A percentile compares a stretch with the other conserved stretches of the same genome.
phyloP scores from a whole-genome alignment of 2,888 invertebrate species.

The Hybos culiciformis region DNA sequence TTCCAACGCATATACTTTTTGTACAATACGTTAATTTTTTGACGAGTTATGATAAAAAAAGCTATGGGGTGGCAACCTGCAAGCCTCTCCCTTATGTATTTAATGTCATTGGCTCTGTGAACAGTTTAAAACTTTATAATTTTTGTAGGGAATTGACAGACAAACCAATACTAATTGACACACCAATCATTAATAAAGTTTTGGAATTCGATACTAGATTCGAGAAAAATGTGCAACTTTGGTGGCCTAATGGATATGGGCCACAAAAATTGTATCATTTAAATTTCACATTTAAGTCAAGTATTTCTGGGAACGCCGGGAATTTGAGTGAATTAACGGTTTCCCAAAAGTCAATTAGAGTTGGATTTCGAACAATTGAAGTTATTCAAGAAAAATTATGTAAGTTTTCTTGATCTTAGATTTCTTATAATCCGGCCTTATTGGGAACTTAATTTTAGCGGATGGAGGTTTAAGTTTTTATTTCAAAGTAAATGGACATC shows the following conservation, averaged over 20 bases:
- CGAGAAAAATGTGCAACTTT: constrained; percentile 45
- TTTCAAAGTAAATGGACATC: constrained; percentile 70
- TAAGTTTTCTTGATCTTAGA: constrained; percentile 4
- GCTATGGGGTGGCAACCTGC: too few species aligned
- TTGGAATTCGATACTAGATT: too few species aligned
- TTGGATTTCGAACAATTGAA: constrained; percentile 80
- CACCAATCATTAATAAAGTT: too few species aligned
- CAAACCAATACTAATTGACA: too few species aligned
- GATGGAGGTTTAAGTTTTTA: constrained; percentile 63
- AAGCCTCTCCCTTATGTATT: too few species aligned
- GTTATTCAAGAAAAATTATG: constrained; percentile 55
- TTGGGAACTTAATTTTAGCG: constrained; percentile 17
- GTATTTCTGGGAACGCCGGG: too few species aligned
- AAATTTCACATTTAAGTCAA: constrained; percentile 38
- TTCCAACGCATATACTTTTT: too few species aligned
- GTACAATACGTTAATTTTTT: too few species aligned
- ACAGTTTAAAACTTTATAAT: too few species aligned
- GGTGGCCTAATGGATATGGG: constrained; percentile 97
- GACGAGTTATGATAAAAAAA: too few species aligned
- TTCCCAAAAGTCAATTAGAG: constrained; percentile 41
- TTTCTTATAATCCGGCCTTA: not conserved
- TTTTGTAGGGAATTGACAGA: too few species aligned
- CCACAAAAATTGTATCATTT: constrained; percentile 61
- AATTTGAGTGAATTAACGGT: constrained; percentile 19
- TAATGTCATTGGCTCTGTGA: too few species aligned